Percentiles rank a stretch among this genome's conserved stretches.
These are phyloP conservation scores for Phylloscopus collybita DNA, from an alignment of 2,797 vertebrate species.

Conservation along the genomic window DNA sequence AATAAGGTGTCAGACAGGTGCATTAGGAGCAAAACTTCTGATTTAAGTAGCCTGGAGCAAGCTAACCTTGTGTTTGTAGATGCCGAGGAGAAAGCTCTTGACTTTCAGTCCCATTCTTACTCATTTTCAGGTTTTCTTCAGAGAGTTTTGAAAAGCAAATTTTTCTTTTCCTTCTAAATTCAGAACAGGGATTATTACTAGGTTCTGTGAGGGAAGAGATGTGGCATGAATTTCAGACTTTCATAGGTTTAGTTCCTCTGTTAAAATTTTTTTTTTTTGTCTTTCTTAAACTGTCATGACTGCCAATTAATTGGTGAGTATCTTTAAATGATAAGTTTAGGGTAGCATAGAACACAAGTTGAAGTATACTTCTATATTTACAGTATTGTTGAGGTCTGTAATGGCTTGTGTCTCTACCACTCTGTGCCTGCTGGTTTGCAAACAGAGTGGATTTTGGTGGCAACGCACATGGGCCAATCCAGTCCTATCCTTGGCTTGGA, in stretches of 20 bases:
- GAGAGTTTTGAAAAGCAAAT: neutral
- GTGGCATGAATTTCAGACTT: neutral
- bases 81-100: neutral
- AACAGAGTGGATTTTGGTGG: neutral
- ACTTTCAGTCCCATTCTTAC: neutral
- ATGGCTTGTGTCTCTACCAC: neutral
- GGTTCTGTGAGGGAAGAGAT: neutral
- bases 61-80: neutral
- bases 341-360: neutral
- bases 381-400: accelerated
- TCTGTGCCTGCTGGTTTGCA: neutral
- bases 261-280: neutral
- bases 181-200: neutral
- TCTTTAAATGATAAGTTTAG: neutral
- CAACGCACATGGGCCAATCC: accelerated
- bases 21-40: neutral
- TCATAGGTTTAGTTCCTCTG: neutral
- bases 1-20: neutral
- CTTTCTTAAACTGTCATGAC: neutral
- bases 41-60: neutral
- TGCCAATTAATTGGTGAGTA: neutral
- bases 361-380: neutral
- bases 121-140: neutral
- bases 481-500: neutral
- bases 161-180: neutral